Evolutionary conservation across 2,113 vertebrate genomes (phyloP).

Genomic region (Zosterops borbonicus): DNA sequence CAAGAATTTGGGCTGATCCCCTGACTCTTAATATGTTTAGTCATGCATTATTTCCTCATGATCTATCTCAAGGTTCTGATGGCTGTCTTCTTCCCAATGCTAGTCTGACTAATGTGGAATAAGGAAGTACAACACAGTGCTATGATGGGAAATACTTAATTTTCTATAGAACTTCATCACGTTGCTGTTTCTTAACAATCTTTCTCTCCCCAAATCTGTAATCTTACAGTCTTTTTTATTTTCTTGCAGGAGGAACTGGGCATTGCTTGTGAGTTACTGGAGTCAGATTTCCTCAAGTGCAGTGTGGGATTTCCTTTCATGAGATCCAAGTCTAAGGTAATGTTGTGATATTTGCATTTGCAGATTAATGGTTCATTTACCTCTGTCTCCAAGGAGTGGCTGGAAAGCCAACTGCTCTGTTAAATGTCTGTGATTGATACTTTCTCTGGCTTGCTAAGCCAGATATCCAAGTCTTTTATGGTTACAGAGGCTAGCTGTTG

Average conservation of each 20-base stretch:
- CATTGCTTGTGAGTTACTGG: constrained; percentile 91
- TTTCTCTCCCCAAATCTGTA: background rate
- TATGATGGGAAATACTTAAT: background rate
- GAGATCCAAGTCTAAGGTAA: constrained; percentile 93
- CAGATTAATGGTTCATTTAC: background rate
- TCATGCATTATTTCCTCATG: background rate
- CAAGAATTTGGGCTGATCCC: background rate
- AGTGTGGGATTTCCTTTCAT: constrained; percentile 99
- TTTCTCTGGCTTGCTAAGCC: background rate
- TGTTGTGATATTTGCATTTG: background rate
- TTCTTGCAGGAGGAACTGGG: constrained; percentile 91
- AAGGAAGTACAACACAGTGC: background rate
- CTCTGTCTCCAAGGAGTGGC: background rate
- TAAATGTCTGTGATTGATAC: background rate
- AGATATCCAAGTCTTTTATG: background rate
- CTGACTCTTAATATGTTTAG: background rate
- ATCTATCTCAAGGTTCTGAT: background rate
- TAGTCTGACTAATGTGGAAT: background rate
- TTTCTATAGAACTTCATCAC: background rate
- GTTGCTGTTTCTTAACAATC: background rate
- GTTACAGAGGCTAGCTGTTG: background rate
- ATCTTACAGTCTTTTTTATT: background rate
- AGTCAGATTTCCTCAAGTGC: constrained; percentile 93
- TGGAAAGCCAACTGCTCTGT: background rate
- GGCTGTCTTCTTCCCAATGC: background rate